Evolutionary conservation across 1,140 invertebrate genomes (phyloP).

Genomic region (Parasteatoda tepidariorum): DNA sequence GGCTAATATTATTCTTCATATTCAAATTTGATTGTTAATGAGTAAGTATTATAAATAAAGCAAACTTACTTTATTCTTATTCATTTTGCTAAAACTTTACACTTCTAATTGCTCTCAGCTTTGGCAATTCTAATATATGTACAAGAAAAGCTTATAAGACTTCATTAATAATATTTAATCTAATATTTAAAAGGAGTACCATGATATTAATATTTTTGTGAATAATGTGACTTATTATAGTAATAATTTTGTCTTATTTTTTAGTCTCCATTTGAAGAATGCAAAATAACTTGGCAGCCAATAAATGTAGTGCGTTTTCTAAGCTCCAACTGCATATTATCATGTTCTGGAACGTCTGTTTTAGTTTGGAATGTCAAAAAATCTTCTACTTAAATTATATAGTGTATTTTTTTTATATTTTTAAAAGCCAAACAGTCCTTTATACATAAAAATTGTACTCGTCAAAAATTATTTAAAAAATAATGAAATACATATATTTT

Average conservation of each 20-base stretch:
- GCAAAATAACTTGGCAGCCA: neutral
- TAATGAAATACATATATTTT: neutral
- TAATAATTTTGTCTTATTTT: neutral
- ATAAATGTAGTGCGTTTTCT: conserved; percentile 19
- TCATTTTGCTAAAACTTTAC: neutral
- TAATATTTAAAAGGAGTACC: neutral
- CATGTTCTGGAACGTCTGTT: neutral
- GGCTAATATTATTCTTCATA: too few relatives aligned
- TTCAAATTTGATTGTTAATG: too few relatives aligned
- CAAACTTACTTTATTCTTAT: too few relatives aligned
- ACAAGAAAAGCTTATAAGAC: too few relatives aligned
- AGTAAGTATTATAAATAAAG: too few relatives aligned
- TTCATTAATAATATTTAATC: neutral
- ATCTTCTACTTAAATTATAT: too few relatives aligned
- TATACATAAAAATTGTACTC: too few relatives aligned
- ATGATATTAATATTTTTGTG: neutral
- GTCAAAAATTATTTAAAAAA: too few relatives aligned
- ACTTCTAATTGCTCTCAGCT: neutral
- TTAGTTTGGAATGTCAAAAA: conserved; percentile 11
- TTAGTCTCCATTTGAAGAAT: conserved; percentile 7
- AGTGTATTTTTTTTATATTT: too few relatives aligned
- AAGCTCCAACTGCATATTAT: neutral
- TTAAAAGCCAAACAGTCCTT: too few relatives aligned
- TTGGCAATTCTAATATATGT: neutral
- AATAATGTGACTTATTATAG: neutral